Percentiles rank a stretch among this genome's conserved stretches.
These are phyloP conservation scores for Latrodectus elegans DNA, from an alignment of 2,888 invertebrate genomes.

Conservation along the genomic window DNA sequence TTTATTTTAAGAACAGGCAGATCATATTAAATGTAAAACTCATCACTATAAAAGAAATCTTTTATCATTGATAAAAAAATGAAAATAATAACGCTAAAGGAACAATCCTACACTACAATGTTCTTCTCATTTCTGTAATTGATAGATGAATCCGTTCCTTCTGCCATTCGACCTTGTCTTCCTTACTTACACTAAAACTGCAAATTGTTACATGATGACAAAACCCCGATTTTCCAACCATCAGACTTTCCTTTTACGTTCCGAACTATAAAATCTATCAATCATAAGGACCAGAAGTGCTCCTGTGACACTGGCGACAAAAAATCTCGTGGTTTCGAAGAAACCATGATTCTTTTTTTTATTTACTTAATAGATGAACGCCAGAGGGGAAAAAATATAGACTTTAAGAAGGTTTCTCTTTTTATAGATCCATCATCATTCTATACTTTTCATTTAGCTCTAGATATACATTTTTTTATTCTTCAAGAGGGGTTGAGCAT, in stretches of 20 bases:
- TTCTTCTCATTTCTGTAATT: slow-evolving; percentile 34
- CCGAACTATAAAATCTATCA: slow-evolving; percentile 38
- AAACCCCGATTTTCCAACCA: slow-evolving; percentile 35
- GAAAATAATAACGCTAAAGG: too few species aligned
- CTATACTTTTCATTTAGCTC: slow-evolving; percentile 50
- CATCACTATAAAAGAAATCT: too few species aligned
- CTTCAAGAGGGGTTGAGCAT: slow-evolving; percentile 8
- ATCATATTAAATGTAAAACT: too few species aligned
- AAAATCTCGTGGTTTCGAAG: neutral
- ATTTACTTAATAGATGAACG: slow-evolving; percentile 49
- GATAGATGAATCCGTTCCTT: slow-evolving; percentile 30
- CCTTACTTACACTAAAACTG: slow-evolving; percentile 36
- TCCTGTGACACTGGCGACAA: slow-evolving; percentile 31
- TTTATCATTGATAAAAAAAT: too few species aligned
- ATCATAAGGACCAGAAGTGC: slow-evolving; percentile 48
- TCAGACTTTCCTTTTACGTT: slow-evolving; percentile 12
- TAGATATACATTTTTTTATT: slow-evolving; percentile 35
- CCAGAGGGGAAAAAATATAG: slow-evolving; percentile 2
- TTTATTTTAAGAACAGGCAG: too few species aligned
- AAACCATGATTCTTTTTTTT: slow-evolving; percentile 23
- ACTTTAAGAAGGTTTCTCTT: slow-evolving; percentile 27
- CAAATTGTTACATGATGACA: slow-evolving; percentile 62
- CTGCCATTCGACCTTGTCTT: slow-evolving; percentile 29
- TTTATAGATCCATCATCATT: slow-evolving; percentile 40
- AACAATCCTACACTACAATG: too few species aligned